A percentile compares a stretch with the other conserved stretches of the same genome.
phyloP scores from a whole-genome alignment of 1,140 invertebrate genomes.

The Tigriopus japonicus region DNA sequence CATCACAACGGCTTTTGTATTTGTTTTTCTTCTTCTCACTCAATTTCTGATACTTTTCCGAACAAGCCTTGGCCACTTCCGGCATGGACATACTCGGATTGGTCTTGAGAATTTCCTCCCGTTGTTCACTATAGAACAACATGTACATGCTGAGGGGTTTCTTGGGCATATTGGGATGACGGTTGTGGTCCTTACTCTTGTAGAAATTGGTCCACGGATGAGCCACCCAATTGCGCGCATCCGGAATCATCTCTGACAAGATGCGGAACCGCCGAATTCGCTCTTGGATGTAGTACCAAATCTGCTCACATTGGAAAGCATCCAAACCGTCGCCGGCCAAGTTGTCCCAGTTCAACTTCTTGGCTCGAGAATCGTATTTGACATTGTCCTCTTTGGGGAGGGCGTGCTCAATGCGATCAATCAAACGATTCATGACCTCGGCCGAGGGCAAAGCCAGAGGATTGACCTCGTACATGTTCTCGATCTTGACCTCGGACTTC shows the following conservation, averaged over 20 bases:
- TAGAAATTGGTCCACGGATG: slow-evolving; percentile 28
- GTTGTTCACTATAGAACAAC: slow-evolving; percentile 29
- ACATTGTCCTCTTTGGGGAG: slow-evolving; percentile 18
- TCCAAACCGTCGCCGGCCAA: slow-evolving; percentile 11
- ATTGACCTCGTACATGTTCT: no score
- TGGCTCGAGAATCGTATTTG: slow-evolving; percentile 18
- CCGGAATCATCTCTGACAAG: slow-evolving; percentile 28
- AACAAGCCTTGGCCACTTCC: slow-evolving; percentile 28
- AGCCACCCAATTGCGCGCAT: slow-evolving; percentile 29
- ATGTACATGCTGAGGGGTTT: slow-evolving; percentile 30
- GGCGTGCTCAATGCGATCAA: slow-evolving; percentile 15
- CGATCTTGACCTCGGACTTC: no score
- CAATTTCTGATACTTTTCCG: slow-evolving; percentile 27
- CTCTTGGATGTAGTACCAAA: slow-evolving; percentile 14
- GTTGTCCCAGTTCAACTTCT: slow-evolving; percentile 19
- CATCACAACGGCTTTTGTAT: slow-evolving; percentile 24
- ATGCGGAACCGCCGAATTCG: slow-evolving; percentile 28
- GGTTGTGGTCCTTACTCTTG: slow-evolving; percentile 19
- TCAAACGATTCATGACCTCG: slow-evolving; percentile 8
- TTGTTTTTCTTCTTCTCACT: slow-evolving; percentile 28
- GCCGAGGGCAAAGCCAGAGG: background rate
- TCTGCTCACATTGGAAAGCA: slow-evolving; percentile 2
- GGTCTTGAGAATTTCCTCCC: slow-evolving; percentile 25
- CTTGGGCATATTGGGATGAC: slow-evolving; percentile 32
- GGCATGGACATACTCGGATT: slow-evolving; percentile 28